phyloP scores from a whole-genome alignment of 2,888 invertebrate species.

The Brenthis hecate region DNA sequence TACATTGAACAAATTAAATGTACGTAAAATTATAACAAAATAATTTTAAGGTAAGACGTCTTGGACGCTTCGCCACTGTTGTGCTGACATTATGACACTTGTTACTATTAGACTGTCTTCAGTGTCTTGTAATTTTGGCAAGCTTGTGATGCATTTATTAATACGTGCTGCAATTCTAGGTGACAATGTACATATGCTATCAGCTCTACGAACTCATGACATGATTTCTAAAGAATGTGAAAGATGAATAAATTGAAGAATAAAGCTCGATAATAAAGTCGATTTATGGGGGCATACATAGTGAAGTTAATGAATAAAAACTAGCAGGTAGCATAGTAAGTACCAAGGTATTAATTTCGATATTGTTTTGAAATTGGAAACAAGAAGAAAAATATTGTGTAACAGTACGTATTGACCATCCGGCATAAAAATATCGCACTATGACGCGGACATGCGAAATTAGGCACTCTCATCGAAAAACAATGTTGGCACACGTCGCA shows the following conservation, averaged over 20 bases:
- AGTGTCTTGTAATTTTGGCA: constrained; percentile 23
- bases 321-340: too few species aligned
- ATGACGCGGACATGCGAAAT: constrained; percentile 59
- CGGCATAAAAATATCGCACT: constrained; percentile 49
- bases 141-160: constrained; percentile 28
- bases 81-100: background rate
- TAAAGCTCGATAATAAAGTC: too few species aligned
- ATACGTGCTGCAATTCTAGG: constrained; percentile 64
- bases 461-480: constrained; percentile 54
- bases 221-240: too few species aligned
- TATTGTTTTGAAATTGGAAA: background rate
- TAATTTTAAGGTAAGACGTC: too few species aligned
- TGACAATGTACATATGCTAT: constrained; percentile 50
- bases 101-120: background rate
- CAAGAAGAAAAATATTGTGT: background rate
- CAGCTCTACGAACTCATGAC: background rate
- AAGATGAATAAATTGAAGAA: too few species aligned
- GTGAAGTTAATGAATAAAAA: too few species aligned
- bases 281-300: too few species aligned
- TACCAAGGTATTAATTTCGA: too few species aligned
- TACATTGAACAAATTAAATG: too few species aligned
- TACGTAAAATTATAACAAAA: too few species aligned
- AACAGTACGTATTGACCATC: constrained; percentile 51
- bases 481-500: constrained; percentile 53
- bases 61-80: too few species aligned